Percentiles rank a stretch among this genome's conserved stretches.
Conservation (phyloP, 64 coral and sea anemone species). For the Exaiptasia diaphana region DNA sequence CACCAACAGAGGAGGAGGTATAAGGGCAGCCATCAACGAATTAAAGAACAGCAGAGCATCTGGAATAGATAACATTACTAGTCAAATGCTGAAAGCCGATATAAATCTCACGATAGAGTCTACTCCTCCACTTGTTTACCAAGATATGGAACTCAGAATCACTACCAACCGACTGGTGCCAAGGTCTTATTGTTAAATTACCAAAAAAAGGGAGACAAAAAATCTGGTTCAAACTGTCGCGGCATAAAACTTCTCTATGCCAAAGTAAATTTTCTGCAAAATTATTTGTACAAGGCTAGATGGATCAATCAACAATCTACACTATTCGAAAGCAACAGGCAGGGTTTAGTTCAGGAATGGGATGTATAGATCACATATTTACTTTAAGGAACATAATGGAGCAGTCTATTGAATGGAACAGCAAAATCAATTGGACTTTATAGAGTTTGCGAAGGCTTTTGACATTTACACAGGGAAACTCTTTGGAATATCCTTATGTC, state of each 20-base stretch:
- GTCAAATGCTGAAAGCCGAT: not conserved
- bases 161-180: not conserved
- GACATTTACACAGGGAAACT: conserved; percentile 10
- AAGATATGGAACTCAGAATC: not conserved
- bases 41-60: not conserved
- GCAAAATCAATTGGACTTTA: conserved; percentile 2
- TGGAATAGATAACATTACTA: not conserved
- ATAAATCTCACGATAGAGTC: not conserved
- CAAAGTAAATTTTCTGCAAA: not conserved
- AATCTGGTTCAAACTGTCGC: not conserved
- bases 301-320: not conserved
- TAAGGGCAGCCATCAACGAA: not conserved
- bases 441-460: conserved; percentile 29
- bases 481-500: conserved; percentile 9
- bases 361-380: not conserved
- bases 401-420: not conserved
- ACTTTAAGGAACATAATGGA: not conserved
- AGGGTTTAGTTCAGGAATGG: not conserved
- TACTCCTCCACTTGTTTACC: not conserved
- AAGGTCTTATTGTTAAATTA: not conserved
- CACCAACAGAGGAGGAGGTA: not conserved
- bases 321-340: not conserved
- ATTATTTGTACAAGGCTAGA: not conserved
- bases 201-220: not conserved
- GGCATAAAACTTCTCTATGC: not conserved